phyloP scores from a whole-genome alignment of 2,113 vertebrate species.

The Macquaria australasica region DNA sequence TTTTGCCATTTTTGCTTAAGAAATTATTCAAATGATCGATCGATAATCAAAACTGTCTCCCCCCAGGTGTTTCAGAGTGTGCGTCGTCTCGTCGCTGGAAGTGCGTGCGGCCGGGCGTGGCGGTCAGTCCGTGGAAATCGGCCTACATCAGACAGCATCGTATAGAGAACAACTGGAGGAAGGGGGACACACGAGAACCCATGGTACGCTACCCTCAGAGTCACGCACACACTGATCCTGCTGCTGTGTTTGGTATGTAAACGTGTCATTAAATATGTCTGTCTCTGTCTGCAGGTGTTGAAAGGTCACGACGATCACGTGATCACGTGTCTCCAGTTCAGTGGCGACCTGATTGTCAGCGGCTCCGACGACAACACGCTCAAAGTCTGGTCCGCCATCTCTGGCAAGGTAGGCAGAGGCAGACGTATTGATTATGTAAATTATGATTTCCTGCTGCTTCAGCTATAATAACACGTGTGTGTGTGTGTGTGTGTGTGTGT shows the following conservation, averaged over 20 bases:
- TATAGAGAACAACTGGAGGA: slow-evolving; percentile 97
- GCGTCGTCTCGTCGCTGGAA: slow-evolving; percentile 90
- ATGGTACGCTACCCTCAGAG: slow-evolving; percentile 82
- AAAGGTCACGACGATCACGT: slow-evolving; percentile 98
- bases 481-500: background rate
- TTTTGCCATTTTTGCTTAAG: background rate
- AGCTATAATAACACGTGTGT: background rate
- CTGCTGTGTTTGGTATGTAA: fast-evolving
- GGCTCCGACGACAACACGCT: slow-evolving; percentile 98
- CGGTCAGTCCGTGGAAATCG: slow-evolving; percentile 95
- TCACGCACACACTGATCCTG: fast-evolving
- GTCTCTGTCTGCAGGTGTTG: slow-evolving; percentile 85
- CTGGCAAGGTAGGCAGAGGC: slow-evolving; percentile 89
- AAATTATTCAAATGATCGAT: background rate
- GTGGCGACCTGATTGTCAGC: slow-evolving; percentile 95
- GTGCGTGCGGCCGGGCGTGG: slow-evolving; percentile 88
- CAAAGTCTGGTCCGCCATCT: slow-evolving; percentile 97
- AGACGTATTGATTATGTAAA: background rate
- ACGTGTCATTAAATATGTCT: background rate
- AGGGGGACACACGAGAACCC: slow-evolving; percentile 92
- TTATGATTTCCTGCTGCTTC: background rate
- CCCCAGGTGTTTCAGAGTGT: slow-evolving; percentile 91
- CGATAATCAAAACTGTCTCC: background rate
- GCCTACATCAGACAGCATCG: slow-evolving; percentile 95
- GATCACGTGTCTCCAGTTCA: slow-evolving; percentile 98